A percentile compares a stretch with the other conserved stretches of the same genome.
Conservation (phyloP, 1,140 invertebrate species). For the Caenorhabditis brenneri region DNA sequence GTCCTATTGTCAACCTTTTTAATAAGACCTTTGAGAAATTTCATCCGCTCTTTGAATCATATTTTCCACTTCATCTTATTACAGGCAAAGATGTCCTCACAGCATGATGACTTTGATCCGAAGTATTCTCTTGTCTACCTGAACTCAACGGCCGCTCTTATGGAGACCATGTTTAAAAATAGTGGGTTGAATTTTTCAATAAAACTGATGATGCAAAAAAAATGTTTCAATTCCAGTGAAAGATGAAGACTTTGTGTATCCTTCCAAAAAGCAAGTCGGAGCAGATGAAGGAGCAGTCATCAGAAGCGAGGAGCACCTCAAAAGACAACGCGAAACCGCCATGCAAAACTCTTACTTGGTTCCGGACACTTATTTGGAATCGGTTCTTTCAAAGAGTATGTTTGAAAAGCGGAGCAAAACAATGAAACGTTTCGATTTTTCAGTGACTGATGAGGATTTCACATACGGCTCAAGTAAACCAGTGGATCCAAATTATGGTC, state of each 20-base stretch:
- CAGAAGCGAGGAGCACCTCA: not conserved
- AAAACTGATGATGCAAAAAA: not conserved
- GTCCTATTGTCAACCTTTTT: not conserved
- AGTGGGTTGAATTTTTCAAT: not conserved
- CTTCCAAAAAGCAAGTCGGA: not conserved
- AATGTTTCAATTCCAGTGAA: not conserved
- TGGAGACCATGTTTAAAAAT: not conserved
- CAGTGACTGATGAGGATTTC: constrained; percentile 27
- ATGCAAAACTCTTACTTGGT: not conserved
- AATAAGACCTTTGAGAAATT: not conserved
- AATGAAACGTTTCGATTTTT: not conserved
- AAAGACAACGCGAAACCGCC: not conserved
- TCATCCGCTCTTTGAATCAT: not conserved
- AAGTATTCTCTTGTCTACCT: not conserved
- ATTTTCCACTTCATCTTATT: not conserved
- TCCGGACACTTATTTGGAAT: not conserved
- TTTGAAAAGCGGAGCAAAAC: not conserved
- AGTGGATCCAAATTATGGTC: constrained; percentile 4
- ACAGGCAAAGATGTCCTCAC: not conserved
- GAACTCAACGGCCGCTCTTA: constrained; percentile 21
- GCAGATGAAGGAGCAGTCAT: not conserved
- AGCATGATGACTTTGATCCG: not conserved
- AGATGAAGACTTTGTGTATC: constrained; percentile 23
- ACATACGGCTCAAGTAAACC: not conserved
- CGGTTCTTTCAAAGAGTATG: not conserved